Evolutionary conservation across 2,797 vertebrate species (phyloP).

Genomic region (Malacoctenus gilli): DNA sequence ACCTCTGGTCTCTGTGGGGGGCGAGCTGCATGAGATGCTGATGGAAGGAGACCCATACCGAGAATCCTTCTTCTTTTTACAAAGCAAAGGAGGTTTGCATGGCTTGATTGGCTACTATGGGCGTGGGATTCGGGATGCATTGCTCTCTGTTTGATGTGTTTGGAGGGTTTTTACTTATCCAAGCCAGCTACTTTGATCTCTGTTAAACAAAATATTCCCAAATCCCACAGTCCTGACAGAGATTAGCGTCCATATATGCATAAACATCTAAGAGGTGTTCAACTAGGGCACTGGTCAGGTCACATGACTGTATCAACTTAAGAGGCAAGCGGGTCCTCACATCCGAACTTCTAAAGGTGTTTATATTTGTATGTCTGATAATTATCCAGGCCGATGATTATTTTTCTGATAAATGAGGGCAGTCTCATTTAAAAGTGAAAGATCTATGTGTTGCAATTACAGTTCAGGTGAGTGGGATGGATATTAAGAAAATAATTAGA

Average conservation of each 20-base stretch:
- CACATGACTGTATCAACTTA: conserved; percentile 76
- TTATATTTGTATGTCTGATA: conserved; percentile 77
- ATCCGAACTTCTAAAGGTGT: conserved; percentile 77
- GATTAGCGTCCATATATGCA: conserved; percentile 79
- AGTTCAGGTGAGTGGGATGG: conserved; percentile 57
- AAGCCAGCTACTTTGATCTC: conserved; percentile 76
- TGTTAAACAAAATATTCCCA: conserved; percentile 82
- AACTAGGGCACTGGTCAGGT: conserved; percentile 81
- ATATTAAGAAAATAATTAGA: conserved; percentile 73
- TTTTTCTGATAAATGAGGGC: conserved; percentile 78
- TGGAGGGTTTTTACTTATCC: conserved; percentile 73
- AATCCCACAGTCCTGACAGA: conserved; percentile 81
- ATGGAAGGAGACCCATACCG: conserved; percentile 63
- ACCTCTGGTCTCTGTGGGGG: conserved; percentile 55
- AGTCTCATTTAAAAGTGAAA: conserved; percentile 75
- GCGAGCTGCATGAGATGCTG: conserved; percentile 54
- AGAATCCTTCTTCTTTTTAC: conserved; percentile 59
- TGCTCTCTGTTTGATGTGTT: conserved; percentile 79
- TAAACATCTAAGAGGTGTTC: conserved; percentile 80
- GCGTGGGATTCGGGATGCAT: conserved; percentile 72
- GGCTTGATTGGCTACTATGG: conserved; percentile 78
- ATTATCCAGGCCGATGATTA: conserved; percentile 68
- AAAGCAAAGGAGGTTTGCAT: conserved; percentile 65
- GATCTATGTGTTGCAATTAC: conserved; percentile 60
- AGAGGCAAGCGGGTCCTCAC: conserved; percentile 65